Base-by-base conservation (phyloP, 2,113 vertebrate species). In the Apaloderma vittatum region DNA sequence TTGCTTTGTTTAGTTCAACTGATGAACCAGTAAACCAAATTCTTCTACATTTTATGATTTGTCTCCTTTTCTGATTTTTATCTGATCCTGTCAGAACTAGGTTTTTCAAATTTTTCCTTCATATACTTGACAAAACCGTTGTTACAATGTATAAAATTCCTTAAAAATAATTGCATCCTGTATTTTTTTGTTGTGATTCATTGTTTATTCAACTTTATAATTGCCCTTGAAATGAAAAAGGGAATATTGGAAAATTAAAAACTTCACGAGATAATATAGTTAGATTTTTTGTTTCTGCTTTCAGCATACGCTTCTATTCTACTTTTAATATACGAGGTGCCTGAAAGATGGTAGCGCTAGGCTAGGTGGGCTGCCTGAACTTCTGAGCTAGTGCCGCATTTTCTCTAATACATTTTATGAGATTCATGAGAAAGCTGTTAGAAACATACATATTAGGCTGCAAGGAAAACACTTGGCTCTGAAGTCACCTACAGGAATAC, bases 361-460 rank as follows among this genome's bases (percentile, higher is more conserved):
- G 7, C 37, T 36, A 46, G 36, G 22, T 59, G n/a, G 22, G 46
- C 36, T 46, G 15, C 34, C 11, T 79, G 45, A 48, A 45, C 23
- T 65, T 89, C 4, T 22, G 66, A 93, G 49, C 27, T 86, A 23
- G 32, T 81, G 61, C 37, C 7, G 13, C 0, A 0, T 81, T 88
- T 95, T 78, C 22, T 78, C 10, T 24, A 7, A 29, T 46, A 13
- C 1, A 4, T 65, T 75, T 32, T n/a, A 9, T 15, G 15, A 15
- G 9, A 43, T 78, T 85, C 1, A 36, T n/a, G 40, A 68, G 49
- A 27, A 78, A 70, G n/a, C 32, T 12, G 7, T 48, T 58, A 59
- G n/a, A 75, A 67, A 61, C 17, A 8, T 49, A 9, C 0, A 0
- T 43, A 34, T 37, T 90, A 13, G 1, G 3, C 34, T 88, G 30